phyloP scores from a whole-genome alignment of 1,140 invertebrate genomes.

The Mesaphorura yosii region DNA sequence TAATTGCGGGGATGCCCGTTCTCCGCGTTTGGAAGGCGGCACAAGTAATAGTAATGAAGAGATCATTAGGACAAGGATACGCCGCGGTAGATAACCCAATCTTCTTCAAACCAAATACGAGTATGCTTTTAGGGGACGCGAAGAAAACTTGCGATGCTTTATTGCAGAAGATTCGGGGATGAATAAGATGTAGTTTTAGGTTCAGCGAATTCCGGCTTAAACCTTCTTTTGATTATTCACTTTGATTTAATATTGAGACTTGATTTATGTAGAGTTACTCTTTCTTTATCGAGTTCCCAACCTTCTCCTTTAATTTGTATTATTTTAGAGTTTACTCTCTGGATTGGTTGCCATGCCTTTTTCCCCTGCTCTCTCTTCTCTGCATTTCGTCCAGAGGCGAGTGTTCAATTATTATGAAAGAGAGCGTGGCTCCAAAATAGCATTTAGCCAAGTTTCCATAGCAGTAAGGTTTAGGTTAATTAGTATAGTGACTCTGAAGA shows the following conservation, averaged over 20 bases:
- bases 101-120: constrained; percentile 80
- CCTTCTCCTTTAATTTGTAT: no score
- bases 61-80: constrained; percentile 35
- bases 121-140: constrained; percentile 81
- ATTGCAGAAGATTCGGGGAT: constrained; percentile 49
- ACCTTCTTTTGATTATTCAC: neutral
- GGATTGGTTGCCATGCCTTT: no score
- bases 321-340: no score
- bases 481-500: no score
- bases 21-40: constrained; percentile 73
- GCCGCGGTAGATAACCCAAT: constrained; percentile 78
- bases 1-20: constrained; percentile 87
- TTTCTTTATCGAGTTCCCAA: no score
- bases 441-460: no score
- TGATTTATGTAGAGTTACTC: no score
- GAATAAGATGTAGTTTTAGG: neutral
- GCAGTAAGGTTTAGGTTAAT: no score
- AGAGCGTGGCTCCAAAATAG: no score
- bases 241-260: neutral
- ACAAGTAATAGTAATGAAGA: constrained; percentile 82
- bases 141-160: constrained; percentile 82
- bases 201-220: neutral
- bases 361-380: no score
- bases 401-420: no score
- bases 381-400: no score